A percentile compares a stretch with the other conserved stretches of the same genome.
phyloP scores from a whole-genome alignment of 1,140 invertebrate species.

The Drosophila oshimai region DNA sequence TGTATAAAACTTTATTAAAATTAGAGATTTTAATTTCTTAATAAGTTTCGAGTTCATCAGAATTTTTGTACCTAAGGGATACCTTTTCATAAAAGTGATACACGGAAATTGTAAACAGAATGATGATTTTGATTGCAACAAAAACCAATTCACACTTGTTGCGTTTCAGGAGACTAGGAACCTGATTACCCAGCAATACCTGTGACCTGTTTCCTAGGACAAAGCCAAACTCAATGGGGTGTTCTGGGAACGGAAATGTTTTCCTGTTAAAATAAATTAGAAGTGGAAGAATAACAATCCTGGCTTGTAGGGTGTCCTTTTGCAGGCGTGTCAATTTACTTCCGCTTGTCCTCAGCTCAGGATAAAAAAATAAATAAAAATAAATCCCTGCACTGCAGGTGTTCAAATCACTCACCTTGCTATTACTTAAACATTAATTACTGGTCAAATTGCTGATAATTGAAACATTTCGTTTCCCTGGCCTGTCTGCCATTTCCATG shows the following conservation, averaged over 20 bases:
- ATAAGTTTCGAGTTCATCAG: no score
- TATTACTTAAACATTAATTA: slow-evolving; percentile 35
- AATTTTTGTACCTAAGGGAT: no score
- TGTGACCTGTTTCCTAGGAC: slow-evolving; percentile 37
- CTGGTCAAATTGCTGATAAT: slow-evolving; percentile 34
- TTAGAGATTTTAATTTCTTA: no score
- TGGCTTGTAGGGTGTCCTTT: slow-evolving; percentile 25
- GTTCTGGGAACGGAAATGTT: slow-evolving; percentile 62
- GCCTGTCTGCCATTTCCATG: slow-evolving; percentile 57
- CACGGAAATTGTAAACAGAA: not conserved
- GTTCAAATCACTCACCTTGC: slow-evolving; percentile 10
- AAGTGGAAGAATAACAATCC: slow-evolving; percentile 28
- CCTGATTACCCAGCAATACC: slow-evolving; percentile 11
- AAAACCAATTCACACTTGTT: slow-evolving; percentile 15
- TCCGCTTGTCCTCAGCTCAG: slow-evolving; percentile 30
- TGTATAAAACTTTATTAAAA: no score
- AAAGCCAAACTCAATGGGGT: slow-evolving; percentile 39
- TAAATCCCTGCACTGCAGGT: slow-evolving; percentile 22
- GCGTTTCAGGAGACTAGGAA: not conserved
- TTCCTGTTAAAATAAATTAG: slow-evolving; percentile 60
- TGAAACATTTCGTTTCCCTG: slow-evolving; percentile 67
- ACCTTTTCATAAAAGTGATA: not conserved
- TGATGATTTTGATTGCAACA: not conserved
- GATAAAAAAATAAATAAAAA: not conserved
- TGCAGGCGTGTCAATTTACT: slow-evolving; percentile 67